Evolutionary conservation across 2,797 vertebrate genomes (phyloP).

Genomic region (Bufotes viridis): DNA sequence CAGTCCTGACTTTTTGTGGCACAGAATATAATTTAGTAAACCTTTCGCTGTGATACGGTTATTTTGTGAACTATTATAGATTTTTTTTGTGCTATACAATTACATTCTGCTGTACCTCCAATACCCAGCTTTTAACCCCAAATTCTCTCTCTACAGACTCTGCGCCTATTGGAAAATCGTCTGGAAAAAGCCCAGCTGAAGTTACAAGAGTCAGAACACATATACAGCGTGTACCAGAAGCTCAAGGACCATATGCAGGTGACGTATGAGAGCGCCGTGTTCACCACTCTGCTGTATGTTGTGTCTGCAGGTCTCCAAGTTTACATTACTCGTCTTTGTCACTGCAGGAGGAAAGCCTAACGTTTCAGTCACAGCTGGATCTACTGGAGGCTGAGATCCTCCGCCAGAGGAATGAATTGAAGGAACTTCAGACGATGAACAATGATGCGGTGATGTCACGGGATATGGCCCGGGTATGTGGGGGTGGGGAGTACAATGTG

Average conservation of each 20-base stretch:
- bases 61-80: too few species aligned
- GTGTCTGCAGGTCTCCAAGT: neutral
- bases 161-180: conserved; percentile 82
- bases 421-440: conserved; percentile 77
- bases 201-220: conserved; percentile 78
- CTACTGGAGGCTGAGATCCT: conserved; percentile 79
- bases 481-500: neutral
- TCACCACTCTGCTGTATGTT: neutral
- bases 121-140: neutral
- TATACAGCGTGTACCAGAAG: conserved; percentile 78
- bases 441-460: conserved; percentile 76
- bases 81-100: too few species aligned
- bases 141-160: conserved; percentile 69
- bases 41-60: neutral
- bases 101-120: neutral
- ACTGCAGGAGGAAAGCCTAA: conserved; percentile 82
- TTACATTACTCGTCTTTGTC: neutral
- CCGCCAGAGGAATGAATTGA: conserved; percentile 75
- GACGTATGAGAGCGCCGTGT: neutral
- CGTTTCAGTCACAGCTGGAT: conserved; percentile 78
- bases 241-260: conserved; percentile 85
- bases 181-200: conserved; percentile 87
- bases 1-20: too few species aligned
- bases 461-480: conserved; percentile 79
- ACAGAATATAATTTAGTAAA: too few species aligned